Percentiles rank a stretch among this genome's conserved stretches.
Conservation (phyloP, 2,888 invertebrate genomes). For the Trichopria drosophilae region DNA sequence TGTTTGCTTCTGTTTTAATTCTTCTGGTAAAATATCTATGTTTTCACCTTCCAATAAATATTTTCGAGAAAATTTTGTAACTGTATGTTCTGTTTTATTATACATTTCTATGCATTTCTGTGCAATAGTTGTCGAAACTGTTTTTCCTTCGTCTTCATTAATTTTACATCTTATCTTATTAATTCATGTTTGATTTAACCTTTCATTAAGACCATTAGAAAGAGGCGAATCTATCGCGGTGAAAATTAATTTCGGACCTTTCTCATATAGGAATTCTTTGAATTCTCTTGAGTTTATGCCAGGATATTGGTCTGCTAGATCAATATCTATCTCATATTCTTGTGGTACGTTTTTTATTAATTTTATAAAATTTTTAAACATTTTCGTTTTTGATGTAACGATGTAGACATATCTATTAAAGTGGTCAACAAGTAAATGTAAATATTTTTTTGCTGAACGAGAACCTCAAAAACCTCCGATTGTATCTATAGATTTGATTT, state of each 20-base stretch:
- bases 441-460: slow-evolving; percentile 28
- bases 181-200: no score
- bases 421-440: slow-evolving; percentile 21
- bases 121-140: no score
- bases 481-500: slow-evolving; percentile 34
- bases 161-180: no score
- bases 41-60: no score
- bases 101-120: no score
- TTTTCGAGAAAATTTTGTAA: no score
- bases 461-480: slow-evolving; percentile 29
- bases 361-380: slow-evolving; percentile 16
- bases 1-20: no score
- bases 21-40: no score
- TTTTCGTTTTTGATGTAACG: slow-evolving; percentile 21
- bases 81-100: no score
- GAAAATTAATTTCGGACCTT: slow-evolving; percentile 35
- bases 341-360: slow-evolving; percentile 12
- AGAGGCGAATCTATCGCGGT: slow-evolving; percentile 39
- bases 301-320: slow-evolving; percentile 17
- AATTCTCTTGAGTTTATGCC: slow-evolving; percentile 31
- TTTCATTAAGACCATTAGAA: no score
- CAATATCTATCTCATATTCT: slow-evolving; percentile 7
- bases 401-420: slow-evolving; percentile 21
- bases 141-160: no score
- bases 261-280: slow-evolving; percentile 30